Evolutionary conservation across 1,140 invertebrate species (phyloP).

Genomic region (Eulimnadia texana): DNA sequence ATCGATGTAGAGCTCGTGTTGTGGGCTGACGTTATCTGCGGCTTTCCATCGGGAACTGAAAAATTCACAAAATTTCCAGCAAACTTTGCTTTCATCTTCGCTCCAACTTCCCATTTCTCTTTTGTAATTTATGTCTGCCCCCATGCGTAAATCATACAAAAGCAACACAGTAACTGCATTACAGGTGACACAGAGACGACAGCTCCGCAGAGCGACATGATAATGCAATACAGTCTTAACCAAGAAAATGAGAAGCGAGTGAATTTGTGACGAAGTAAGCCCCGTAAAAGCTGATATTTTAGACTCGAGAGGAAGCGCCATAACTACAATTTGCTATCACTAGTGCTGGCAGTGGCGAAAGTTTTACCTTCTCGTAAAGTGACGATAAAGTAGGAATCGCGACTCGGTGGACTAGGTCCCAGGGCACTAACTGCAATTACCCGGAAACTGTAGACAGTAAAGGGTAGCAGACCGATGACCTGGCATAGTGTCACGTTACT

Average conservation of each 20-base stretch:
- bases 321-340: conserved; percentile 16
- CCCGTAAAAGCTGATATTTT: no score
- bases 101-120: neutral
- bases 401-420: conserved; percentile 49
- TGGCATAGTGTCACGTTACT: conserved; percentile 46
- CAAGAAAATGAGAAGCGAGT: no score
- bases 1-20: conserved; percentile 53
- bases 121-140: no score
- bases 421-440: conserved; percentile 52
- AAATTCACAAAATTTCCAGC: conserved; percentile 3
- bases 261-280: no score
- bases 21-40: conserved; percentile 50
- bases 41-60: conserved; percentile 53
- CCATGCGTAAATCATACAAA: no score
- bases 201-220: no score
- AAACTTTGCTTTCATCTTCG: neutral
- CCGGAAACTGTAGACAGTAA: conserved; percentile 59
- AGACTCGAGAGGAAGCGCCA: neutral
- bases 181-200: no score
- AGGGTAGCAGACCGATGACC: conserved; percentile 47
- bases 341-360: neutral
- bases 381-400: conserved; percentile 57
- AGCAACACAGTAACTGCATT: no score
- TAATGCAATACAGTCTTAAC: no score
- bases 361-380: conserved; percentile 53